Evolutionary conservation across 2,888 invertebrate genomes (phyloP).

Genomic region (Saturnia japonica): DNA sequence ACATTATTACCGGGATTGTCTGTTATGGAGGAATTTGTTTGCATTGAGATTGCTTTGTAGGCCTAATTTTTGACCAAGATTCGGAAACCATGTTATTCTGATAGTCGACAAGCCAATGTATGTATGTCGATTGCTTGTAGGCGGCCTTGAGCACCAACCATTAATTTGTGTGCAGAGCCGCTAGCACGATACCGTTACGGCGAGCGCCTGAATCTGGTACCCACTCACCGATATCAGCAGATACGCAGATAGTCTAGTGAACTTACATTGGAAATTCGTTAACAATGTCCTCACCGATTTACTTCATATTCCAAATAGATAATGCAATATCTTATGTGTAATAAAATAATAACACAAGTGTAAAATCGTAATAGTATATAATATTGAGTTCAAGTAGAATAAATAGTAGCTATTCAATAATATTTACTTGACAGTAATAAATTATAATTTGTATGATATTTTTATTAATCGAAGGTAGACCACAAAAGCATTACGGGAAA

Average conservation of each 20-base stretch:
- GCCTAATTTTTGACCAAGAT: slow-evolving; percentile 69
- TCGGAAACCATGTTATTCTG: slow-evolving; percentile 73
- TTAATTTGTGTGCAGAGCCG: slow-evolving; percentile 79
- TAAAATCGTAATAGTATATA: background rate
- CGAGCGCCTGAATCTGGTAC: slow-evolving; percentile 67
- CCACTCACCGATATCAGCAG: slow-evolving; percentile 57
- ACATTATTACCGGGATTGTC: slow-evolving; percentile 20
- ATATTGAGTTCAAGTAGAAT: background rate
- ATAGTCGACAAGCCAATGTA: slow-evolving; percentile 76
- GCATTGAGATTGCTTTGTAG: slow-evolving; percentile 68
- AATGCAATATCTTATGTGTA: background rate
- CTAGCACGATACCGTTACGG: slow-evolving; percentile 71
- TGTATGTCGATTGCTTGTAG: slow-evolving; percentile 80
- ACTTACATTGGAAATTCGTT: slow-evolving; percentile 29
- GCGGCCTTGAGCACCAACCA: slow-evolving; percentile 78
- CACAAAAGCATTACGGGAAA: background rate
- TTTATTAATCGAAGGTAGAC: background rate
- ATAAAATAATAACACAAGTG: background rate
- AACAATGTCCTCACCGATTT: slow-evolving; percentile 19
- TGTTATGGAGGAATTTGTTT: slow-evolving; percentile 32
- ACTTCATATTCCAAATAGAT: slow-evolving; percentile 23
- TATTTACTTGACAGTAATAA: background rate
- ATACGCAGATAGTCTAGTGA: slow-evolving; percentile 48
- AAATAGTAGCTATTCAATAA: background rate
- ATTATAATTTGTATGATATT: background rate